Percentiles rank a stretch among this genome's conserved stretches.
Conservation (phyloP, 2,797 vertebrate species). For the Brachymystax lenok region DNA sequence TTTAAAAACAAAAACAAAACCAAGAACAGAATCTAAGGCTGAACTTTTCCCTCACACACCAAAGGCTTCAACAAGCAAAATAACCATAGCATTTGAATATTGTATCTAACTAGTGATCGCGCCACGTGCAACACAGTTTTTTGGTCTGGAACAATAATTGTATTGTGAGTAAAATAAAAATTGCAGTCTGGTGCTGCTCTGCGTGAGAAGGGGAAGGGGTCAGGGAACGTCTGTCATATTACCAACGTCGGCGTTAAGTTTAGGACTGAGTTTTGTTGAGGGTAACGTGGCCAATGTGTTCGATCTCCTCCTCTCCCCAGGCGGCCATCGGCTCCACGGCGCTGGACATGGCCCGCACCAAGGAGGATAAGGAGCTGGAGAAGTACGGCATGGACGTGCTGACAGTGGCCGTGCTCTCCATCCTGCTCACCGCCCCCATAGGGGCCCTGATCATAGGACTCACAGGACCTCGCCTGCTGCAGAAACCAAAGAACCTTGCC, state of each 20-base stretch:
- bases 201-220: no score
- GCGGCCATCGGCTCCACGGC: slow-evolving; percentile 97
- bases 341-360: slow-evolving; percentile 87
- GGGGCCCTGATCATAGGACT: slow-evolving; percentile 91
- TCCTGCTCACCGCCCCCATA: slow-evolving; percentile 90
- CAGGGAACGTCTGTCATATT: no score
- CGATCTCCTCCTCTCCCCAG: slow-evolving; percentile 61
- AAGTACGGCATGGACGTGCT: slow-evolving; percentile 89
- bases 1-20: no score
- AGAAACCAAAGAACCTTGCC: slow-evolving; percentile 75
- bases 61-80: neutral
- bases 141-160: no score
- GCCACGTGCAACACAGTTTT: no score
- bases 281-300: neutral
- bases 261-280: neutral
- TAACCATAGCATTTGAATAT: neutral
- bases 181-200: no score
- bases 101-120: neutral
- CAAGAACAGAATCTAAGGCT: no score
- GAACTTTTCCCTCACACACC: no score
- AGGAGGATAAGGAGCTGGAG: slow-evolving; percentile 71
- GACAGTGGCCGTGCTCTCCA: slow-evolving; percentile 89
- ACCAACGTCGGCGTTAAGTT: no score
- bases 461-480: slow-evolving; percentile 84
- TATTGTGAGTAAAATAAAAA: no score